These are phyloP conservation scores for Eilema sororculum DNA, from an alignment of 2,888 invertebrate genomes.

Conservation along the genomic window DNA sequence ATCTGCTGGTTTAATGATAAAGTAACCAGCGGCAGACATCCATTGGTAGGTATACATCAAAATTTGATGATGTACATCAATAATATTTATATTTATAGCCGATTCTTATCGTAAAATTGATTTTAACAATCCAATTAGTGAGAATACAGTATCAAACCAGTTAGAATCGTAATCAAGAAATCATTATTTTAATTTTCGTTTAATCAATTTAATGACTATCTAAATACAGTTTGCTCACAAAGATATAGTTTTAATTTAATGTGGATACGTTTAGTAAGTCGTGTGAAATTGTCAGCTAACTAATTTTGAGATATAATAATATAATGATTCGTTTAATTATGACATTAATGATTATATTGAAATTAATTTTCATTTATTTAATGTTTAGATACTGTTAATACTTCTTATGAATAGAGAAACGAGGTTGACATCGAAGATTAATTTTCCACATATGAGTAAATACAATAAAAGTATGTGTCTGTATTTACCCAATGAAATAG, in stretches of 20 bases:
- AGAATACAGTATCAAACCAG: slow-evolving; percentile 42
- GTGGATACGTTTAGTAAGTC: slow-evolving; percentile 15
- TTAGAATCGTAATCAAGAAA: slow-evolving; percentile 44
- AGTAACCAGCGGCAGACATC: slow-evolving; percentile 35
- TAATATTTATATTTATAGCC: slow-evolving; percentile 47
- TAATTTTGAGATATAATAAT: slow-evolving; percentile 14
- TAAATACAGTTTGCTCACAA: slow-evolving; percentile 21
- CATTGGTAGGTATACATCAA: slow-evolving; percentile 22
- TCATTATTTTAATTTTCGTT: slow-evolving; percentile 44
- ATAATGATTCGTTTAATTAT: slow-evolving; percentile 3
- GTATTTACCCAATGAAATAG: too few species aligned
- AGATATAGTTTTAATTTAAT: slow-evolving; percentile 22
- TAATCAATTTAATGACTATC: slow-evolving; percentile 46
- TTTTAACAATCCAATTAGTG: slow-evolving; percentile 53
- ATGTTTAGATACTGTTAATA: too few species aligned
- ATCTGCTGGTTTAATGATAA: slow-evolving; percentile 16
- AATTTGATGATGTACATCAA: slow-evolving; percentile 42
- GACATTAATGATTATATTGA: background rate
- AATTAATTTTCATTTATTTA: background rate
- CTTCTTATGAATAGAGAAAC: too few species aligned
- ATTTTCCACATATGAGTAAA: too few species aligned
- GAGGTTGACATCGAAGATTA: too few species aligned
- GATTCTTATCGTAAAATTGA: slow-evolving; percentile 51
- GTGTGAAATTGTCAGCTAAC: slow-evolving; percentile 27
- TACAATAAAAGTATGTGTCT: too few species aligned